Base-by-base conservation (phyloP, 2,888 invertebrate species). In the Ceramica pisi region DNA sequence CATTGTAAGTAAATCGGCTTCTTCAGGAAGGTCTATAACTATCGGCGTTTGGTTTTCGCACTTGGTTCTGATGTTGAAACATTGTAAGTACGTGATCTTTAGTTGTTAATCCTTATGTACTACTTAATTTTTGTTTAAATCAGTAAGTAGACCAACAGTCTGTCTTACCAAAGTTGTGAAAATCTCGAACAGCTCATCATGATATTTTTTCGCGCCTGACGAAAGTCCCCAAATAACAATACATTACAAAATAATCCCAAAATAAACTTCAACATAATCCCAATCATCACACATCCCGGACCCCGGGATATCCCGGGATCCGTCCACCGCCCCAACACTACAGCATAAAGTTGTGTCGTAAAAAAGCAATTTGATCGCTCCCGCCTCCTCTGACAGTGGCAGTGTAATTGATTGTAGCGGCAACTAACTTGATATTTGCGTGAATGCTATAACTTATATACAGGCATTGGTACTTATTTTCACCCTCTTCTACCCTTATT, bases 341-440 rank as follows among this genome's bases (percentile, higher is more conserved):
- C 59, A 59, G 56, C 57, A 41, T 55, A 71, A 74, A 84, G 61
- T 84, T 70, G 56, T 51, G 67, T 77, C 82, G 75, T 84, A 82
- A 84, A 84, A 78, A 75, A 64, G 71, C 63, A 74, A 84, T 82
- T 77, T 75, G 75, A 84, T 72, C 63, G 64, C 55, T 76, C 62
- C 59, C 48, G 66, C 67, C 75, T 55, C 57, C 41, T 16, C 75
- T 75, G 74, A 72, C 78, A 67, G 63, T 31, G 48, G 63, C 72
- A 53, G 26, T 51, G 73, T 82, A 71, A 80, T 83, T 80, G 83
- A 83, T 80, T 64, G 63, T 48, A 60, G 26, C 75, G 63, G 60
- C 55, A 53, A 76, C 76, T 72, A 69, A 77, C 80, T 80, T 73
- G 68, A 65, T 80, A 80, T 69, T 80, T 64, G 56, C 77, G 69